Evolutionary conservation across 2,113 vertebrate species (phyloP), one percentile per base, ranked within the genome.

Genomic region (Fregetta grallaria): DNA sequence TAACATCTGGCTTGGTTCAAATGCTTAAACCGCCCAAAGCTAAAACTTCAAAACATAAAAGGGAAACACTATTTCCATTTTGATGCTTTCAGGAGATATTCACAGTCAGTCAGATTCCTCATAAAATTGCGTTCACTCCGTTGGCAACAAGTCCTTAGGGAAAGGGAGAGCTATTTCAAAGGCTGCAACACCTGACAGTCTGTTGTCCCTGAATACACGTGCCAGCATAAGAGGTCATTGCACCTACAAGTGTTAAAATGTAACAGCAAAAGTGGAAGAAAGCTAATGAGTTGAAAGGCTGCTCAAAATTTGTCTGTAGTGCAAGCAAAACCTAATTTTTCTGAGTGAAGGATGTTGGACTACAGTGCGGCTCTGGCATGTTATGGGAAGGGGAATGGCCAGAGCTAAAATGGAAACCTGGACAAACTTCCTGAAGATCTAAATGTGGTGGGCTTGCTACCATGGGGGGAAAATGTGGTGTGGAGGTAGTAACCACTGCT

Each of bases 371-470:
- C 10, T 74, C 27, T 34, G 27, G 10, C 10, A 13, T 23, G 18
- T 53, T 77, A 45, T 0, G 0, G 14, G 18, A 34, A 77, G 29
- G 13, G 22, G 16, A 61, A 52, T 5, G 11, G 50, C 4, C 36
- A 62, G 34, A 75, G 30, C 12, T 38, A 38, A 65, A 65, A 49
- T 38, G 55, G 59, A 78, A 70, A 89, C 20, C 17, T 68, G 55
- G 44, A 40, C 36, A 63, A 58, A 40, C 0, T 5, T 85, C 53
- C 56, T 53, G 23, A 71, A 82, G 27, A 53, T 17, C 6, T 79
- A 19, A 70, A 61, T 0, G 0, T 7, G 5, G 18, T 45, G 15
- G 27, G 44, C 56, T 47, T 16, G 15, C 29, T 75, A 11, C 56
- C 47, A 2, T 7, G 26, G 40, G 42, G 30, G 13, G 11, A 52